A percentile compares a stretch with the other conserved stretches of the same genome.
phyloP scores from a whole-genome alignment of 2,797 vertebrate genomes.

The Sphenodon punctatus region DNA sequence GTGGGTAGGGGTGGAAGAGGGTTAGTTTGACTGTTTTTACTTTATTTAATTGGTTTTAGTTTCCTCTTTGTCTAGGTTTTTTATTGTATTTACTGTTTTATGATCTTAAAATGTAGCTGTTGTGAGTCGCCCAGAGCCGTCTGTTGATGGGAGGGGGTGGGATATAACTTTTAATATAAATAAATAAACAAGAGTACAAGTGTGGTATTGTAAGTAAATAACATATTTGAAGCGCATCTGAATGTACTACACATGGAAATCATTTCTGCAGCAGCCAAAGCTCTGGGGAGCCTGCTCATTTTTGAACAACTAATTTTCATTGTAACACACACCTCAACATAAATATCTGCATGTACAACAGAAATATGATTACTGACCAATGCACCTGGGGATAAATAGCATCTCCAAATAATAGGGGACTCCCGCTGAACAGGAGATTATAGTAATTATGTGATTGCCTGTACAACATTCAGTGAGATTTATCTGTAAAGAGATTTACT shows the following conservation, averaged over 20 bases:
- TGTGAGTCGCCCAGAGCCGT: too few species aligned
- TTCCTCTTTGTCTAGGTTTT: too few species aligned
- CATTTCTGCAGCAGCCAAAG: background rate
- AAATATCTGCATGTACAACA: background rate
- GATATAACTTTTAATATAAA: too few species aligned
- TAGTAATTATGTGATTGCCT: background rate
- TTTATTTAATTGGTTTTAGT: too few species aligned
- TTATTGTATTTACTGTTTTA: too few species aligned
- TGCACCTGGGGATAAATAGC: slow-evolving; percentile 34
- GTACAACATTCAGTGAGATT: background rate
- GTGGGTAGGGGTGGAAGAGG: too few species aligned
- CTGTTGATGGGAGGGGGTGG: too few species aligned
- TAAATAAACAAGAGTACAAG: slow-evolving; percentile 1
- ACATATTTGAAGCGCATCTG: background rate
- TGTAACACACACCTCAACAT: background rate
- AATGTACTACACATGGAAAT: background rate
- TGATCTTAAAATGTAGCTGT: too few species aligned
- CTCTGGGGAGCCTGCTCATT: slow-evolving; percentile 25
- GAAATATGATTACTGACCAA: slow-evolving; percentile 40
- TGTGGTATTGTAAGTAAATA: background rate
- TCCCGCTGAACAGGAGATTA: background rate
- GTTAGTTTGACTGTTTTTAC: too few species aligned
- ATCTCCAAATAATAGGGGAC: background rate
- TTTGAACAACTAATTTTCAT: slow-evolving; percentile 38
- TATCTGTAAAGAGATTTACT: background rate